These are phyloP conservation scores for Athalia rosae DNA, from an alignment of 2,888 invertebrate species.

Conservation along the genomic window DNA sequence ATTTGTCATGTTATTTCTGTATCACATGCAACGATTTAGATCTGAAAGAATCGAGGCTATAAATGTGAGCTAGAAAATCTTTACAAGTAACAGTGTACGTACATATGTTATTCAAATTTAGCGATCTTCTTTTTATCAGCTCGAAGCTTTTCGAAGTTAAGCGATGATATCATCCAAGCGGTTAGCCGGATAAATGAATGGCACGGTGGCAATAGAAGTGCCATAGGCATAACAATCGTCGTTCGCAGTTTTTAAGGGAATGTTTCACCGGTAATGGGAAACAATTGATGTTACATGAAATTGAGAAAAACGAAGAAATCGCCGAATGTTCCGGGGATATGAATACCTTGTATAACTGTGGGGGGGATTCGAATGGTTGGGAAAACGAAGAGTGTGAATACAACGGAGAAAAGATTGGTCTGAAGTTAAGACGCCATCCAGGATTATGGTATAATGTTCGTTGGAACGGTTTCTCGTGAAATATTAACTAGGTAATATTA, in stretches of 20 bases:
- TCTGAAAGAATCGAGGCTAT: no score
- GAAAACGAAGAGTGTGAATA: slow-evolving; percentile 50
- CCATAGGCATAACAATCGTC: no score
- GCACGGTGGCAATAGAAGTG: no score
- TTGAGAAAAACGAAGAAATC: not conserved
- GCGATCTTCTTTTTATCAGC: no score
- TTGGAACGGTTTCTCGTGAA: slow-evolving; percentile 63
- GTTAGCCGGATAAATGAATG: no score
- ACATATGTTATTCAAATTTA: no score
- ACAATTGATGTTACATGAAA: not conserved
- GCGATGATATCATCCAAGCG: no score
- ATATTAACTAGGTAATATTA: slow-evolving; percentile 64
- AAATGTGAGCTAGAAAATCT: no score
- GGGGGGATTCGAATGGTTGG: slow-evolving; percentile 29
- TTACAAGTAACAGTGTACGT: no score
- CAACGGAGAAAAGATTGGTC: slow-evolving; percentile 49
- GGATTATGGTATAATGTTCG: slow-evolving; percentile 47
- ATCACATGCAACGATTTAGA: not conserved
- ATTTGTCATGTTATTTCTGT: slow-evolving; percentile 19
- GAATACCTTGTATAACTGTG: slow-evolving; percentile 3
- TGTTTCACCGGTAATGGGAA: not conserved
- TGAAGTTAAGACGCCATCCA: slow-evolving; percentile 1
- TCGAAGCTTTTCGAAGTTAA: no score
- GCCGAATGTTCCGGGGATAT: not conserved
- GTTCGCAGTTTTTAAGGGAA: no score